Base-by-base conservation (phyloP, 2,113 vertebrate species). In the Brachyhypopomus occidentalis region DNA sequence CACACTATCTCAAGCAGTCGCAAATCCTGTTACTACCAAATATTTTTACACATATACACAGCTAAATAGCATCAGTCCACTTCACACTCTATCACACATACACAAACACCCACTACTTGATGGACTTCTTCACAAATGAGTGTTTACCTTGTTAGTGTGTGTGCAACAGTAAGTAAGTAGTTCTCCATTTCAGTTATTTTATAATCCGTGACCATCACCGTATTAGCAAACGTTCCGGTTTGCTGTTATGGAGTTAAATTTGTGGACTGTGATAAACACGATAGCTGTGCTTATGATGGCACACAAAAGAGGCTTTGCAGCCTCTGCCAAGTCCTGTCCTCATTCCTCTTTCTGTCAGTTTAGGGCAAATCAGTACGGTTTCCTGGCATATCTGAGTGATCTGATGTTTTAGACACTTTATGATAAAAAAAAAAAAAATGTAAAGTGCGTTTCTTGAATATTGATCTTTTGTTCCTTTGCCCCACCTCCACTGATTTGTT, bases 1-100 rank as follows among this genome's bases (percentile, higher is more conserved):
- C 19, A 56, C 76, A 69, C 64, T 34, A 19, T n/a, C 76, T 36
- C 23, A 30, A 23, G 45, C 75, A 55, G 48, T 66, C 41, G 19
- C 62, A 67, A 55, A 66, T 34, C 63, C 63, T 66, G 34, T 66
- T 25, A 58, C 5, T 58, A n/a, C 27, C 2, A 66, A 69, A 19
- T 34, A 66, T 69, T 69, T 38, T 38, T 38, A 69, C 34, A 69
- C 34, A 69, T 17, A 34, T 14, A 34, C 63, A 38, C 64, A 67
- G 5, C 19, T 55, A 55, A 77, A 66, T n/a, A 55, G 25, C 75
- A 55, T 38, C 45, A 48, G 17, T 2, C 20, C 36, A 64, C 59
- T 64, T 64, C 62, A 64, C 3, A 3, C 34, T 3, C 56, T 16
- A 11, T 22, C 72, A 60, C 72, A 25, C 60, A 45, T 22, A 25